A percentile compares a stretch with the other conserved stretches of the same genome.
These are phyloP conservation scores for Steatornis caripensis DNA, from an alignment of 2,113 vertebrate species.

Conservation along the genomic window DNA sequence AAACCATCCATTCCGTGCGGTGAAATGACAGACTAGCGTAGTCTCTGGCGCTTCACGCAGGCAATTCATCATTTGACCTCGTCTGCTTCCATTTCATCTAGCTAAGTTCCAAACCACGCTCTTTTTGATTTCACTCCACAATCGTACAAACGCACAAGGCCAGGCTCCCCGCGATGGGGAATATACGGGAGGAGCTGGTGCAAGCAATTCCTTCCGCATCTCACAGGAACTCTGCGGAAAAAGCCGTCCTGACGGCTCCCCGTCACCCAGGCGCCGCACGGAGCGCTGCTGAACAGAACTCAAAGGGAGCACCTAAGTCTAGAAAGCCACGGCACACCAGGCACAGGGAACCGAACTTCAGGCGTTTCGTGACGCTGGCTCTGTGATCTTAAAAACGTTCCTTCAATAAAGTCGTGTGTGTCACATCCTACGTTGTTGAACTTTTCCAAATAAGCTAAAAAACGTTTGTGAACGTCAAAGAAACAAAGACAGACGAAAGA, in stretches of 20 bases:
- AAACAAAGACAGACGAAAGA: not conserved
- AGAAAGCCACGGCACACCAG: not conserved
- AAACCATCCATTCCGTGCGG: not conserved
- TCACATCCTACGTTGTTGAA: not conserved
- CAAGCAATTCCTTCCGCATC: accelerated
- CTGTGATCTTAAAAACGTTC: not conserved
- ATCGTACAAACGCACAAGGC: no score
- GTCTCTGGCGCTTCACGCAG: not conserved
- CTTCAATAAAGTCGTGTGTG: no score
- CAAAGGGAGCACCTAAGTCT: no score
- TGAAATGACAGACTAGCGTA: accelerated
- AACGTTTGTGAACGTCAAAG: not conserved
- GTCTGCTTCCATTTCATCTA: not conserved
- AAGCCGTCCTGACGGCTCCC: not conserved
- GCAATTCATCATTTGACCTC: not conserved
- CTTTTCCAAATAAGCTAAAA: not conserved
- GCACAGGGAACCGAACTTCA: not conserved
- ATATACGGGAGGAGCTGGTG: not conserved
- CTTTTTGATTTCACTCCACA: not conserved
- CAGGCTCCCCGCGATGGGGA: accelerated
- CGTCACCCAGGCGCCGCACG: not conserved
- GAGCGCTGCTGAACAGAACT: not conserved
- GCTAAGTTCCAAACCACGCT: not conserved
- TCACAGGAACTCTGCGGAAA: not conserved
- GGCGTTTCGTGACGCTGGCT: not conserved